phyloP scores from a whole-genome alignment of 1,140 invertebrate genomes.

The Drepana arcuata region DNA sequence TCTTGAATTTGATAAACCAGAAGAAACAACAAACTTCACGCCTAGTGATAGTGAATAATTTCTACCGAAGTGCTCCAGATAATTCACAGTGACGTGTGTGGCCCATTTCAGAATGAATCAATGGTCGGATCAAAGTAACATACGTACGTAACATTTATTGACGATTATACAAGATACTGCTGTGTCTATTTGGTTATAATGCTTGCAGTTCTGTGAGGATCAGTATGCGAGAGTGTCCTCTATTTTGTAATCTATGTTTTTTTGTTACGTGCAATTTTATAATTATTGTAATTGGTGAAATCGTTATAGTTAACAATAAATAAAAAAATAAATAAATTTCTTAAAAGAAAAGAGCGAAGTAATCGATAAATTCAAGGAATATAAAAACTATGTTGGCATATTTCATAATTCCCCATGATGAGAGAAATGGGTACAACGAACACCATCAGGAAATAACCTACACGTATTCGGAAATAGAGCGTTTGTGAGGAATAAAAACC shows the following conservation, averaged over 20 bases:
- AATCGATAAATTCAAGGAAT: background rate
- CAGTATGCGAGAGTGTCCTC: no score
- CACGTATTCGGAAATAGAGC: constrained; percentile 4
- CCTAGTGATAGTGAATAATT: no score
- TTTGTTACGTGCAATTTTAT: no score
- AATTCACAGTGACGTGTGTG: background rate
- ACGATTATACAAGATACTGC: background rate
- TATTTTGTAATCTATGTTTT: no score
- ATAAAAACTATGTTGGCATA: background rate
- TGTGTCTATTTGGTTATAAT: no score
- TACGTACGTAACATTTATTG: background rate
- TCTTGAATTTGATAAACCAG: background rate
- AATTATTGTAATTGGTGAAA: no score
- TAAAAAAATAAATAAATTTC: no score
- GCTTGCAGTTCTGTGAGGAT: no score
- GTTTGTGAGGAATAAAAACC: constrained; percentile 3
- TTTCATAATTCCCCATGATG: no score
- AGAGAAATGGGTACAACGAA: constrained; percentile 1
- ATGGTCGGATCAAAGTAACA: background rate
- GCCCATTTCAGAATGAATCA: background rate
- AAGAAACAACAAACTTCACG: background rate
- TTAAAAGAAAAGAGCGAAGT: background rate
- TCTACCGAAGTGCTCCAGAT: background rate
- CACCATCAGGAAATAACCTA: constrained; percentile 3
- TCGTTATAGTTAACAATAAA: no score